Conservation (phyloP, 2,113 vertebrate genomes). For the Microtus pennsylvanicus region DNA sequence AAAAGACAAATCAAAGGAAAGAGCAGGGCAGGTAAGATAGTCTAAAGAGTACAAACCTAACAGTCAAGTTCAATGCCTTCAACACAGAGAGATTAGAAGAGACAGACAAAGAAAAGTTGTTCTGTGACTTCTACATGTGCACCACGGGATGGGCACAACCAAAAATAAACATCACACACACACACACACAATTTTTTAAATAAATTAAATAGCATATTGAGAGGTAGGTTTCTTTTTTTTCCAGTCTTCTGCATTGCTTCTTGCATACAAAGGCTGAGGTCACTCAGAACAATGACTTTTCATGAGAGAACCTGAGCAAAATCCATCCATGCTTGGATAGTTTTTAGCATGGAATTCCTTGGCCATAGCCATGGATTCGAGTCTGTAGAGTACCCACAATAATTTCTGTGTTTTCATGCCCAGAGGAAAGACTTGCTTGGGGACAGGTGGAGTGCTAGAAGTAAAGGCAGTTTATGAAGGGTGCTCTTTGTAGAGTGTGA, state of each 20-base stretch:
- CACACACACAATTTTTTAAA: background rate
- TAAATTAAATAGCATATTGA: background rate
- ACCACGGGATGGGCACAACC: background rate
- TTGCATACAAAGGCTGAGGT: background rate
- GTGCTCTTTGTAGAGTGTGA: background rate
- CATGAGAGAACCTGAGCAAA: background rate
- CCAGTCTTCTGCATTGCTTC: background rate
- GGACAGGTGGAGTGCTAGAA: background rate
- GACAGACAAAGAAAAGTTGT: too few species aligned
- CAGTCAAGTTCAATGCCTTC: too few species aligned
- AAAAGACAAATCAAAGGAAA: background rate
- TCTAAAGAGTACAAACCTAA: too few species aligned
- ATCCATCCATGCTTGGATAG: background rate
- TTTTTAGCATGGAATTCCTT: background rate
- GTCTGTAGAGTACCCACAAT: too few species aligned
- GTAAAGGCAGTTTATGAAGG: background rate
- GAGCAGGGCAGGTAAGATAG: background rate
- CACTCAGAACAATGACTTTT: background rate
- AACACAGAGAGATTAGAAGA: background rate
- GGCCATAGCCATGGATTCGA: background rate
- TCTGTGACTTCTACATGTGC: background rate
- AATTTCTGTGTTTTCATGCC: background rate
- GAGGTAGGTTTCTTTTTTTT: background rate
- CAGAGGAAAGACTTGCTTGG: background rate
- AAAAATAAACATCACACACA: background rate